phyloP scores from a whole-genome alignment of 2,888 invertebrate species.

The Encarsia formosa region DNA sequence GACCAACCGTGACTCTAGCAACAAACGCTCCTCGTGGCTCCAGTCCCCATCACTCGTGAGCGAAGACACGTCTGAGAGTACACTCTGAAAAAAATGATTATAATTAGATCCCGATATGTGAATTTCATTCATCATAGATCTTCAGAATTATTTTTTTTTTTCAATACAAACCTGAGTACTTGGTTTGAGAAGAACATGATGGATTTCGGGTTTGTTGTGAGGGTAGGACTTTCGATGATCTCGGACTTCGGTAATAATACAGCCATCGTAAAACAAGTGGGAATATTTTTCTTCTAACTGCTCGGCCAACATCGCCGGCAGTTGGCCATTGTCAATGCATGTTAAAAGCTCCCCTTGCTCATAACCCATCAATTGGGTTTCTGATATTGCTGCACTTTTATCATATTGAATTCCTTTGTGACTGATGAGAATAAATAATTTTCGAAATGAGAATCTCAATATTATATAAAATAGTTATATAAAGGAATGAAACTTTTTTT shows the following conservation, averaged over 20 bases:
- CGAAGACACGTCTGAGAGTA: conserved; percentile 49
- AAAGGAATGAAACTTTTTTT: too few relatives aligned
- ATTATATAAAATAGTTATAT: conserved; percentile 10
- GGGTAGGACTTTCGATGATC: conserved; percentile 82
- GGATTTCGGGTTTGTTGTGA: conserved; percentile 72
- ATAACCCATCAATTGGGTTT: conserved; percentile 80
- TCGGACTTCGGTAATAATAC: conserved; percentile 85
- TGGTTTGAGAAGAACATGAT: conserved; percentile 83
- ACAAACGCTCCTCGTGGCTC: conserved; percentile 72
- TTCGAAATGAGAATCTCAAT: neutral
- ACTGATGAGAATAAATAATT: conserved; percentile 29
- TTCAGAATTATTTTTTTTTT: neutral
- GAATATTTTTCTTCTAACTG: conserved; percentile 78
- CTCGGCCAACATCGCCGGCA: conserved; percentile 83
- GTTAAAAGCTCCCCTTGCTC: conserved; percentile 84
- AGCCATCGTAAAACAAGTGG: conserved; percentile 85
- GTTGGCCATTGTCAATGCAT: conserved; percentile 85
- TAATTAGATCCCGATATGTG: neutral
- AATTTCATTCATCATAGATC: neutral
- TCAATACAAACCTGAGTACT: conserved; percentile 68
- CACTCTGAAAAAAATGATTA: conserved; percentile 36
- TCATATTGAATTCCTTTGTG: conserved; percentile 54
- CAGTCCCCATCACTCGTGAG: conserved; percentile 54
- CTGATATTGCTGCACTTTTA: conserved; percentile 55
- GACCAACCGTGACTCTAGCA: conserved; percentile 80